These are phyloP conservation scores for Laothoe populi DNA, from an alignment of 2,888 invertebrate species.

Conservation along the genomic window DNA sequence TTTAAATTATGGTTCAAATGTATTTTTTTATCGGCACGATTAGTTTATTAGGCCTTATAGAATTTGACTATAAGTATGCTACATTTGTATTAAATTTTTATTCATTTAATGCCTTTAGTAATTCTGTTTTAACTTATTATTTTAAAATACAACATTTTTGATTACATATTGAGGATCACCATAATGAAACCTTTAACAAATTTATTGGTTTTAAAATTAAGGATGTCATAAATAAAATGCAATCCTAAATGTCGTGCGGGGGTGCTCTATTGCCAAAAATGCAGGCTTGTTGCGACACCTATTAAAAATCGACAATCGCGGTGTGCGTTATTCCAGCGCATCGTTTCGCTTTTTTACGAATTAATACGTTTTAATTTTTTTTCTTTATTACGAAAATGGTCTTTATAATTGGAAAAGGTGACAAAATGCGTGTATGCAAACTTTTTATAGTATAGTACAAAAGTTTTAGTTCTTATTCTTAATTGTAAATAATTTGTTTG, in stretches of 20 bases:
- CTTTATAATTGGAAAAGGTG: not conserved
- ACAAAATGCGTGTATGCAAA: too few species aligned
- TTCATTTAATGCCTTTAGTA: too few species aligned
- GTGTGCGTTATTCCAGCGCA: constrained; percentile 47
- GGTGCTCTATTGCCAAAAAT: constrained; percentile 74
- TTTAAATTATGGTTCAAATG: too few species aligned
- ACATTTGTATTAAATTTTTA: too few species aligned
- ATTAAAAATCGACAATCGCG: constrained; percentile 65
- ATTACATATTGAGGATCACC: not conserved
- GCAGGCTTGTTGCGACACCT: constrained; percentile 61
- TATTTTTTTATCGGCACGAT: too few species aligned
- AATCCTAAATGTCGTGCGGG: constrained; percentile 36
- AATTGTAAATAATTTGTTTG: too few species aligned
- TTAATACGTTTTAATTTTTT: not conserved
- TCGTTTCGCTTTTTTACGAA: constrained; percentile 25
- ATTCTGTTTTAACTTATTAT: too few species aligned
- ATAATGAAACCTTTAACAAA: not conserved
- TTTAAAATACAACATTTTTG: too few species aligned
- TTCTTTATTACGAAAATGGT: not conserved
- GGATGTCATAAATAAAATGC: not conserved
- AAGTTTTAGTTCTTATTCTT: too few species aligned
- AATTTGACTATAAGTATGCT: too few species aligned
- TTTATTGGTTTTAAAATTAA: not conserved
- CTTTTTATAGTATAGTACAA: too few species aligned
- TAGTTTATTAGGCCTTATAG: too few species aligned